Evolutionary conservation across 2,888 invertebrate species (phyloP).

Genomic region (Lagria hirta): DNA sequence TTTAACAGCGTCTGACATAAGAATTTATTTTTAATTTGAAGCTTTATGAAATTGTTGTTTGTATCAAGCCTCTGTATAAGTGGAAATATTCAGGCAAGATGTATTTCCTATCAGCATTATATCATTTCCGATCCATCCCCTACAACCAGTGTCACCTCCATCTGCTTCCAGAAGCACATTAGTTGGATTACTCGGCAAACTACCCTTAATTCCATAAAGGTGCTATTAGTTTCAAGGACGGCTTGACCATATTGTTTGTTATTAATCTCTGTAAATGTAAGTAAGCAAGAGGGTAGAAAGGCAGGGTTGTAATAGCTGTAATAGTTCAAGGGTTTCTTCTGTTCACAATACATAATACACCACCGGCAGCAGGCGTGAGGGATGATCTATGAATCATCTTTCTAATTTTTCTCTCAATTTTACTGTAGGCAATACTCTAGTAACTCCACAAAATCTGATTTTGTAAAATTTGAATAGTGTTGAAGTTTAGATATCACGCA

Average conservation of each 20-base stretch:
- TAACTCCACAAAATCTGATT: too few relatives aligned
- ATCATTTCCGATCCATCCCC: constrained; percentile 16
- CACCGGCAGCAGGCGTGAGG: constrained; percentile 38
- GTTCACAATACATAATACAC: constrained; percentile 34
- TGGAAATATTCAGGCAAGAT: too few relatives aligned
- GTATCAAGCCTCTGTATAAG: too few relatives aligned
- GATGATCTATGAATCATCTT: too few relatives aligned
- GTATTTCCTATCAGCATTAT: constrained; percentile 15
- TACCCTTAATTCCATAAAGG: constrained; percentile 40
- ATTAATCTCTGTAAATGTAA: constrained; percentile 37
- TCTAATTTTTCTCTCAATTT: too few relatives aligned
- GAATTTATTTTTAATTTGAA: too few relatives aligned
- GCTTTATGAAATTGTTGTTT: too few relatives aligned
- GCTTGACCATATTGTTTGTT: constrained; percentile 38
- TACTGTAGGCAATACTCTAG: too few relatives aligned
- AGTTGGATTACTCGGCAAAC: constrained; percentile 35
- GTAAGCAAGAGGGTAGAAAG: constrained; percentile 29
- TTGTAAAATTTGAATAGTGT: too few relatives aligned
- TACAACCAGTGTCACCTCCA: constrained; percentile 24
- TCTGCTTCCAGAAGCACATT: constrained; percentile 31
- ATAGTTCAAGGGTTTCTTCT: constrained; percentile 35
- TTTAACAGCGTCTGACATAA: too few relatives aligned
- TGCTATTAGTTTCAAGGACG: constrained; percentile 38
- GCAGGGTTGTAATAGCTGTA: constrained; percentile 33
- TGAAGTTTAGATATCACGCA: too few relatives aligned